These are phyloP conservation scores for Margarornis squamiger DNA, from an alignment of 2,797 vertebrate genomes.

Conservation along the genomic window DNA sequence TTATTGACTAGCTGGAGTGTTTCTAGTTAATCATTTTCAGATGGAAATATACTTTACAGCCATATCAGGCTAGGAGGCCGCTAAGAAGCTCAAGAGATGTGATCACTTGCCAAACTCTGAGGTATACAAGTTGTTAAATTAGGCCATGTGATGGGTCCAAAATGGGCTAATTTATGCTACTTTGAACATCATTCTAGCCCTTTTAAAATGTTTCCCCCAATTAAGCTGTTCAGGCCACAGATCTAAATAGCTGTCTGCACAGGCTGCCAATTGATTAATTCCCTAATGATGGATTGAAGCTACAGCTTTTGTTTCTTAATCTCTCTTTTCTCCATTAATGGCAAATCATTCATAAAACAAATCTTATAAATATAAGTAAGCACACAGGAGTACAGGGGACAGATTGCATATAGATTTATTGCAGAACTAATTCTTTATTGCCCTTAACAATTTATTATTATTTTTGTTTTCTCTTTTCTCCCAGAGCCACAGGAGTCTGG, in stretches of 20 bases:
- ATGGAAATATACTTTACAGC: conserved; percentile 52
- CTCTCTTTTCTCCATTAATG: conserved; percentile 74
- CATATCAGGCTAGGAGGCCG: conserved; percentile 25
- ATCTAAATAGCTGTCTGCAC: conserved; percentile 78
- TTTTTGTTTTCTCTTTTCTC: conserved; percentile 48
- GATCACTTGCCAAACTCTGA: conserved; percentile 73
- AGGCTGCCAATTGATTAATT: conserved; percentile 82
- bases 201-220: conserved; percentile 77
- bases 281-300: conserved; percentile 82
- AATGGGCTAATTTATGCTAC: conserved; percentile 75
- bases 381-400: conserved; percentile 29
- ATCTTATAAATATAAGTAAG: conserved; percentile 66
- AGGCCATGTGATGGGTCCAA: conserved; percentile 73
- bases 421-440: conserved; percentile 59
- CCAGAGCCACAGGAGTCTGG: background rate
- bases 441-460: conserved; percentile 27
- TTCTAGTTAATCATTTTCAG: conserved; percentile 48
- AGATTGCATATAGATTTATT: conserved; percentile 53
- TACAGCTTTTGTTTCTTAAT: conserved; percentile 80
- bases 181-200: conserved; percentile 75
- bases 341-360: conserved; percentile 69
- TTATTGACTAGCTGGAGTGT: background rate
- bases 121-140: conserved; percentile 75
- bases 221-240: conserved; percentile 77
- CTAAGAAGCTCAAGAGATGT: conserved; percentile 64